Evolutionary conservation across 2,113 vertebrate genomes (phyloP).

Genomic region (Corapipo altera): DNA sequence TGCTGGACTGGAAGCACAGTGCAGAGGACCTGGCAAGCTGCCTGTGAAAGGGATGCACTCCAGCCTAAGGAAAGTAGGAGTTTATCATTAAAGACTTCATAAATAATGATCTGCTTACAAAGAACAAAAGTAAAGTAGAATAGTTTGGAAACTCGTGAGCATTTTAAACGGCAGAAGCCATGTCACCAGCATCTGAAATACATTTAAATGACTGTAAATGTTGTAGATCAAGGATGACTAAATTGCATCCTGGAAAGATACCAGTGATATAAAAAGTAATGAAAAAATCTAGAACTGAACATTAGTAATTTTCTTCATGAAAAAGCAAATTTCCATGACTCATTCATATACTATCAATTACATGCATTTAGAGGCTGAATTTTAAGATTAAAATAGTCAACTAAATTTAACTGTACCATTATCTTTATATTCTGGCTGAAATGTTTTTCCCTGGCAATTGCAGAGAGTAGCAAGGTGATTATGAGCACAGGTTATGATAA

Average conservation of each 20-base stretch:
- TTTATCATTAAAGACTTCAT: background rate
- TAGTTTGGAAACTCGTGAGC: background rate
- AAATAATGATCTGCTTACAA: background rate
- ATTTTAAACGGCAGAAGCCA: background rate
- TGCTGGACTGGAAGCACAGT: background rate
- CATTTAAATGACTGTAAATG: background rate
- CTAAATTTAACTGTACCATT: constrained; percentile 44
- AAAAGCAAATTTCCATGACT: constrained; percentile 56
- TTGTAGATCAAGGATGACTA: background rate
- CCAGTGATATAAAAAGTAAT: constrained; percentile 29
- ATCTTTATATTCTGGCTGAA: constrained; percentile 15
- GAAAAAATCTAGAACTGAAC: constrained; percentile 12
- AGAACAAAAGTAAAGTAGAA: background rate
- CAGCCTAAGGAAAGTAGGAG: background rate
- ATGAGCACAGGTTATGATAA: background rate
- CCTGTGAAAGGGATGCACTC: background rate
- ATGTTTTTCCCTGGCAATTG: background rate
- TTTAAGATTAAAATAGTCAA: constrained; percentile 40
- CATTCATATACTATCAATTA: constrained; percentile 25
- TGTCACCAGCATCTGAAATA: background rate
- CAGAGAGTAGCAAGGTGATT: background rate
- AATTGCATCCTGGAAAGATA: background rate
- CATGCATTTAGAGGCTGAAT: constrained; percentile 14
- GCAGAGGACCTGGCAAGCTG: background rate
- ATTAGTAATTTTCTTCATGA: constrained; percentile 47